phyloP scores from a whole-genome alignment of 2,888 invertebrate genomes.

The Pecten maximus region DNA sequence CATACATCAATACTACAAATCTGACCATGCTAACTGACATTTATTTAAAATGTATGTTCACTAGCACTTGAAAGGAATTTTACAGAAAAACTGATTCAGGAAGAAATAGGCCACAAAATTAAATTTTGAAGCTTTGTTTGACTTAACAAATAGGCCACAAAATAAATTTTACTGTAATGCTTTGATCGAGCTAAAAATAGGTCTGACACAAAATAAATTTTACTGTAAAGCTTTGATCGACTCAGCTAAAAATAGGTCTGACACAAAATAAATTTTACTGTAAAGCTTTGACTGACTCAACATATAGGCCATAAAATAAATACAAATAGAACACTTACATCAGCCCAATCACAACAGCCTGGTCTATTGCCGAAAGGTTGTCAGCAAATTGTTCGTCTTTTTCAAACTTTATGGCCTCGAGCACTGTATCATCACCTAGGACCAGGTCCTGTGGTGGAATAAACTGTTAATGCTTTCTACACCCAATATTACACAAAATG shows the following conservation, averaged over 20 bases:
- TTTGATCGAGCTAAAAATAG: too few species aligned
- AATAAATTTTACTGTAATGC: too few species aligned
- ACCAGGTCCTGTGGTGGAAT: constrained; percentile 85
- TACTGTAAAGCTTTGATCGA: too few species aligned
- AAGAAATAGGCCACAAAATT: too few species aligned
- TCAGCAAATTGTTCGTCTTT: constrained; percentile 75
- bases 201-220: too few species aligned
- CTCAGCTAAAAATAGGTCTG: too few species aligned
- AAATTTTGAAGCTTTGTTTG: too few species aligned
- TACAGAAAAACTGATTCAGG: background rate
- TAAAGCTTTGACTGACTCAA: background rate
- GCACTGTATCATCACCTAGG: constrained; percentile 92
- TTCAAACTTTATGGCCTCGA: constrained; percentile 91
- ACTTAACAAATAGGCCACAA: background rate
- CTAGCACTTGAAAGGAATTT: background rate
- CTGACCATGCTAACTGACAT: too few species aligned
- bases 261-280: background rate
- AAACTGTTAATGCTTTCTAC: background rate
- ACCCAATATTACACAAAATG: too few species aligned
- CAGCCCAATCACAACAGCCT: constrained; percentile 90
- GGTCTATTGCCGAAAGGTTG: constrained; percentile 85
- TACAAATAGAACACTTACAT: constrained; percentile 85
- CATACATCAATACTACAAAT: too few species aligned
- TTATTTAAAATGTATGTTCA: background rate
- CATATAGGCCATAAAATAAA: too few species aligned